Conservation (phyloP, 2,888 invertebrate genomes). For the Oscheius onirici region DNA sequence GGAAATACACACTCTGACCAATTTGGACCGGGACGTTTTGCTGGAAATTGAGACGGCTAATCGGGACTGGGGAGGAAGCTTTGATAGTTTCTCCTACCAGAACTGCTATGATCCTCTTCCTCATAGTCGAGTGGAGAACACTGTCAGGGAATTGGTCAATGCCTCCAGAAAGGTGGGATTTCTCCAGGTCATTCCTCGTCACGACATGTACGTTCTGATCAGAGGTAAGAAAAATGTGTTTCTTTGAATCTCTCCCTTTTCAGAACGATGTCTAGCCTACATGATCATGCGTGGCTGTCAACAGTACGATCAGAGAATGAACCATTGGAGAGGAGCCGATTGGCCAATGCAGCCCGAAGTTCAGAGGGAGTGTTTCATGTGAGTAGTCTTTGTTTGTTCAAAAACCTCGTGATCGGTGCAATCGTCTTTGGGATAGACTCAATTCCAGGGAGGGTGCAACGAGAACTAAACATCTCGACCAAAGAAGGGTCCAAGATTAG, state of each 20-base stretch:
- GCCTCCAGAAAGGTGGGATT: not conserved
- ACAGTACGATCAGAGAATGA: not conserved
- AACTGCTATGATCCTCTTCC: not conserved
- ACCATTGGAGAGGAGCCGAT: slow-evolving; percentile 11
- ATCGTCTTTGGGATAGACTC: not conserved
- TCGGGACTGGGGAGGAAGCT: slow-evolving; percentile 1
- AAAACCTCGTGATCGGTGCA: not conserved
- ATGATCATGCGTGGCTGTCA: slow-evolving; percentile 1
- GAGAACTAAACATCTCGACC: not conserved
- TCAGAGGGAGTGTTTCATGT: slow-evolving; percentile 17
- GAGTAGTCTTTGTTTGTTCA: not conserved
- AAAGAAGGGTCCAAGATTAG: not conserved
- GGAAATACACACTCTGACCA: slow-evolving; percentile 21
- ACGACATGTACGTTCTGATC: slow-evolving; percentile 7
- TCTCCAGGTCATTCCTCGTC: not conserved
- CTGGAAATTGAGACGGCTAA: slow-evolving; percentile 17
- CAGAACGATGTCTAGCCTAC: slow-evolving; percentile 7
- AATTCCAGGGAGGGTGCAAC: not conserved
- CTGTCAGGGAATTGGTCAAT: not conserved
- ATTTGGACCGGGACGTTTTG: slow-evolving; percentile 13
- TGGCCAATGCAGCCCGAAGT: slow-evolving; percentile 9
- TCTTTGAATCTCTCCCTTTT: not conserved
- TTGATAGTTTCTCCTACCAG: not conserved
- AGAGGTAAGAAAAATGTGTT: not conserved
- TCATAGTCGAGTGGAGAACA: not conserved